Evolutionary conservation across 1,140 invertebrate genomes (phyloP).

Genomic region (Dolichoris vasculosae): DNA sequence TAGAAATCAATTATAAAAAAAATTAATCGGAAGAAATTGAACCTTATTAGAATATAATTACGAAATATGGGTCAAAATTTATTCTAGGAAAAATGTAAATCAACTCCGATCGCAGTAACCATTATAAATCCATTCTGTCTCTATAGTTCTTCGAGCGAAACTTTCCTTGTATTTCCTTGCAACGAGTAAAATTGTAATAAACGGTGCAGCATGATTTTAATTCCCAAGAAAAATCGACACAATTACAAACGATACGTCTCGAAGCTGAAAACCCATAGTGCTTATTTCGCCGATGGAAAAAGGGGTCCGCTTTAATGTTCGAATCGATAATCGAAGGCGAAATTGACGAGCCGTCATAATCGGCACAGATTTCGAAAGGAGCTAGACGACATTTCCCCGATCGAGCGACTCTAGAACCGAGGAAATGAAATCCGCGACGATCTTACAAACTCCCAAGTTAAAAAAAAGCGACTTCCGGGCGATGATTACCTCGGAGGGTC

Average conservation of each 20-base stretch:
- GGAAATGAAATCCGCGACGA: neutral
- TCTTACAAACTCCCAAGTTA: neutral
- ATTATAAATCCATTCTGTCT: neutral
- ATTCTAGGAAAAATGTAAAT: neutral
- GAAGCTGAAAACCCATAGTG: too few species aligned
- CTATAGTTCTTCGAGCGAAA: too few species aligned
- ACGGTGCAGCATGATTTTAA: neutral
- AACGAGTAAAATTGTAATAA: neutral
- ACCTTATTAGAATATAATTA: neutral
- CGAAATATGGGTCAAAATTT: neutral
- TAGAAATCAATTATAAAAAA: too few species aligned
- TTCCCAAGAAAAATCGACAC: too few species aligned
- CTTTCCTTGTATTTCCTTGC: too few species aligned
- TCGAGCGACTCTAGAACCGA: neutral
- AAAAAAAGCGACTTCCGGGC: too few species aligned
- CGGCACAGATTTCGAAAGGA: neutral
- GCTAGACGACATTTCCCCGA: too few species aligned
- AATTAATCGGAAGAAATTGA: too few species aligned
- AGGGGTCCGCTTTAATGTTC: neutral
- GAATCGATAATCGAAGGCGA: too few species aligned
- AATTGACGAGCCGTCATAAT: neutral
- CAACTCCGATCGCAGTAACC: neutral
- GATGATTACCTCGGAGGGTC: neutral
- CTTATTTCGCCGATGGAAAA: too few species aligned
- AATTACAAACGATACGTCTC: too few species aligned